Conservation (phyloP, 2,113 vertebrate species). For the Holacanthus passer region DNA sequence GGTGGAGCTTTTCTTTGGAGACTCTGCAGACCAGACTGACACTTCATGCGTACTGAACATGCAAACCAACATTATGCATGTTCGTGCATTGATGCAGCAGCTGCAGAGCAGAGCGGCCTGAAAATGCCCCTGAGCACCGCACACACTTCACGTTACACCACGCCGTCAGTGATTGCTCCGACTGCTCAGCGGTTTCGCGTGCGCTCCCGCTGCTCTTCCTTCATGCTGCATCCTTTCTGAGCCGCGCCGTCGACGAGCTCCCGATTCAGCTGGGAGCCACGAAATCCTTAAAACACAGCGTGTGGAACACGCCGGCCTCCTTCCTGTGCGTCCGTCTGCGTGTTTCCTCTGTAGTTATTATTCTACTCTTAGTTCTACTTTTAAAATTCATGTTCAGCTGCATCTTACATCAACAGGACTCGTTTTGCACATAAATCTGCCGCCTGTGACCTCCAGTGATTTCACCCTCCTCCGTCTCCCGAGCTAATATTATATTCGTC, state of each 20-base stretch:
- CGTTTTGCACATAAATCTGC: slow-evolving; percentile 1
- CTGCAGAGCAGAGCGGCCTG: background rate
- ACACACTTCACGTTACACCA: background rate
- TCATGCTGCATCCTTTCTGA: background rate
- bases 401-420: background rate
- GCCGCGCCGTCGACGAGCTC: background rate
- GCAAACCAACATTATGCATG: background rate
- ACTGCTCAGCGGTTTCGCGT: background rate
- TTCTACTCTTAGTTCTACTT: background rate
- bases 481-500: slow-evolving; percentile 39
- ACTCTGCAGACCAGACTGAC: too few relatives aligned
- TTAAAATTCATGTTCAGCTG: background rate
- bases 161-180: background rate
- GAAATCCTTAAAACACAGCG: background rate
- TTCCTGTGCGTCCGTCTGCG: background rate
- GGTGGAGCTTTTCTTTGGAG: too few relatives aligned
- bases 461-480: slow-evolving; percentile 19
- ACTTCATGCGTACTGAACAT: too few relatives aligned
- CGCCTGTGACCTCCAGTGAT: slow-evolving; percentile 21
- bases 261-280: background rate
- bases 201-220: background rate
- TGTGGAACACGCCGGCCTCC: too few relatives aligned
- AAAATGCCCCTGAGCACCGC: background rate
- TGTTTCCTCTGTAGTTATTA: background rate
- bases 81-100: background rate